Evolutionary conservation across 2,888 invertebrate species (phyloP), one percentile per base, ranked within the genome.

Genomic region (Habroteleia sp.): DNA sequence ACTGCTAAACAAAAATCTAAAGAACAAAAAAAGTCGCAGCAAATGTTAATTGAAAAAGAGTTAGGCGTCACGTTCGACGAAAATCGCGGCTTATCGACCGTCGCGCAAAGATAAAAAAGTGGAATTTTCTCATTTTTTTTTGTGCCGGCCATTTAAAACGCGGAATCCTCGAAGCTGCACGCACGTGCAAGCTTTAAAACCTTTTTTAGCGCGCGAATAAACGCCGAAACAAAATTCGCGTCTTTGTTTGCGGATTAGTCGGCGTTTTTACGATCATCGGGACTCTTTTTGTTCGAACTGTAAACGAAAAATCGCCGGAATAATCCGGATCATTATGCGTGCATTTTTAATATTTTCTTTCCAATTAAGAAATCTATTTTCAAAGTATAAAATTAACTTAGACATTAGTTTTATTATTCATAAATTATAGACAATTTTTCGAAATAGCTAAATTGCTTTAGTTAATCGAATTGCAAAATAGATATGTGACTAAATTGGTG

Each of bases 241-340:
- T 48, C 62, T 62, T 62, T 68, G 68, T 68, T 74, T 74, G 52
- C 31, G 66, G 62, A 50, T 50, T 54, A 66, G 54, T 54, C 54
- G 39, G 33, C 58, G 50, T 52, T 66, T 56, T 63, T 44, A 54
- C 65, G 65, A 42, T 65, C 54, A 63, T 41, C 54, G 52, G 29
- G 35, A 35, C 50, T 58, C 48, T 58, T 66, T 66, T 68, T 68
- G 58, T 56, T 66, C 46, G 31, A 66, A 39, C 37, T 56, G 54
- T 29, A 46, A 66, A 66, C 66, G 46, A 56, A 66, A 66, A 66
- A 54, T 48, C 20, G 48, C 31, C 44, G 54, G 37, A 27, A 44
- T 35, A 44, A 54, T 37, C 14, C 31, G 46, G 35, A 48, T 16
- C 27, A 54, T 50, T 63, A 54, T 37, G 33, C 42, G 25, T 31